Evolutionary conservation across 37 sponge, comb jelly and placozoan genomes (phyloP).

Genomic region (Oopsacas minuta): DNA sequence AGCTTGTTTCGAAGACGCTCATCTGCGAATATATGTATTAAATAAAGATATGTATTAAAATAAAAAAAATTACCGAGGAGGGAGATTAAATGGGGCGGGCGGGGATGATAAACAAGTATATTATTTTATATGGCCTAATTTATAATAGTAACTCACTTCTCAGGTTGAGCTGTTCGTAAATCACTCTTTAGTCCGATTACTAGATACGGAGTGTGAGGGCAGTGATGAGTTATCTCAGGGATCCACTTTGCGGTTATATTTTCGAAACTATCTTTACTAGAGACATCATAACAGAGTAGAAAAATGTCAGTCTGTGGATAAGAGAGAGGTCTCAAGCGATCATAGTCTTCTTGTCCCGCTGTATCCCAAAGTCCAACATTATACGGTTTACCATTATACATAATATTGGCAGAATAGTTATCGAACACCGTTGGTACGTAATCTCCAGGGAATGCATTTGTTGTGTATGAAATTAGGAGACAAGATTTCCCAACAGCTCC

Average conservation of each 20-base stretch:
- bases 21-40: too few species aligned
- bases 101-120: too few species aligned
- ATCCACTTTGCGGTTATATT: constrained; percentile 36
- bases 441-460: constrained; percentile 46
- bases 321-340: constrained; percentile 46
- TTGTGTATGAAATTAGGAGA: constrained; percentile 41
- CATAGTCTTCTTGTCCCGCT: constrained; percentile 69
- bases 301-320: constrained; percentile 65
- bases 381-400: constrained; percentile 44
- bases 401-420: constrained; percentile 32
- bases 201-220: constrained; percentile 41
- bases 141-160: background rate
- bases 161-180: constrained; percentile 15
- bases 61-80: too few species aligned
- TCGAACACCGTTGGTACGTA: constrained; percentile 63
- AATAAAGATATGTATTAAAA: too few species aligned
- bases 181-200: constrained; percentile 47
- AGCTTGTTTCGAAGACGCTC: too few species aligned
- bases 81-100: too few species aligned
- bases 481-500: constrained; percentile 58
- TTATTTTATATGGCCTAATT: too few species aligned
- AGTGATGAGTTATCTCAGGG: constrained; percentile 34
- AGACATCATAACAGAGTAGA: constrained; percentile 33
- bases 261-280: constrained; percentile 21
- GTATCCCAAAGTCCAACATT: constrained; percentile 12